A percentile compares a stretch with the other conserved stretches of the same genome.
Conservation (phyloP, 2,113 vertebrate genomes). For the Acanthisitta chloris region DNA sequence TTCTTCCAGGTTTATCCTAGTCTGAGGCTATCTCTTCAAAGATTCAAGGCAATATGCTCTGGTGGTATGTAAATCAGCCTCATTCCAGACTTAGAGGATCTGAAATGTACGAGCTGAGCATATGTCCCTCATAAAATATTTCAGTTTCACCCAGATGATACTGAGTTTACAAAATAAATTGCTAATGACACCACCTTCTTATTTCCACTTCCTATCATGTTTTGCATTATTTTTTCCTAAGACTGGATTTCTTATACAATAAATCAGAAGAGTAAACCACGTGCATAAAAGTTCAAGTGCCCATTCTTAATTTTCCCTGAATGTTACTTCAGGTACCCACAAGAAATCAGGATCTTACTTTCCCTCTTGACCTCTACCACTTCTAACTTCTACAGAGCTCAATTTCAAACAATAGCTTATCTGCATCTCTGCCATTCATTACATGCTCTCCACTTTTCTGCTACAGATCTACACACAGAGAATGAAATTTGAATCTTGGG, state of each 20-base stretch:
- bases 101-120: background rate
- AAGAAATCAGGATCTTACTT: background rate
- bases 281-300: background rate
- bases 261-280: background rate
- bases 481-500: background rate
- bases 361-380: background rate
- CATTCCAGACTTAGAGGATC: background rate
- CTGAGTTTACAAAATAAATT: background rate
- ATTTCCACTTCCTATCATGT: background rate
- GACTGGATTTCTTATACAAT: background rate
- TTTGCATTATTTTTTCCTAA: background rate
- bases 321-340: background rate
- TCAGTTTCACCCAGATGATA: background rate
- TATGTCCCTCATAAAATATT: background rate
- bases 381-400: background rate
- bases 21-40: background rate
- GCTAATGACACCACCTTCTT: background rate
- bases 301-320: background rate
- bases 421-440: background rate
- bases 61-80: background rate
- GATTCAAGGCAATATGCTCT: background rate
- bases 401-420: background rate
- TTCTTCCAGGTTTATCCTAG: background rate
- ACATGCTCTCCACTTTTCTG: background rate
- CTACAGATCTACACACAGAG: background rate